phyloP scores from a whole-genome alignment of 1,140 invertebrate species.

The Dreissena polymorpha region DNA sequence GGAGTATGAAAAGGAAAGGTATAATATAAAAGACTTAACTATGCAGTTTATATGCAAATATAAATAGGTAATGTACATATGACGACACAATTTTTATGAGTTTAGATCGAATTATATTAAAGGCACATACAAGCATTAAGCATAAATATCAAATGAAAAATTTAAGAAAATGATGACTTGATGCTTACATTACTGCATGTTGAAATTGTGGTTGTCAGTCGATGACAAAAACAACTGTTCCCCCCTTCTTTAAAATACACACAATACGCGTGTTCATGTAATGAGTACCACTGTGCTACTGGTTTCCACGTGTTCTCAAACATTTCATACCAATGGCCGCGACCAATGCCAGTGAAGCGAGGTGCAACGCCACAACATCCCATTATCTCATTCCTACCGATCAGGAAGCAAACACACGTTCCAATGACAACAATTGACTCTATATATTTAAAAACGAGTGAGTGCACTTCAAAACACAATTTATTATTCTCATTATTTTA shows the following conservation, averaged over 20 bases:
- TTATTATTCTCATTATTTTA: too few species aligned
- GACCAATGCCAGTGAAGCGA: constrained; percentile 88
- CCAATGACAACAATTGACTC: not conserved
- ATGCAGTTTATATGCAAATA: too few species aligned
- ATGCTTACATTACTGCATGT: constrained; percentile 28
- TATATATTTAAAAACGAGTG: too few species aligned
- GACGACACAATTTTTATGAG: too few species aligned
- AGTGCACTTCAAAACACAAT: too few species aligned
- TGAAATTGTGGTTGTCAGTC: constrained; percentile 64
- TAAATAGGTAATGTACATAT: too few species aligned
- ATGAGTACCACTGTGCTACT: constrained; percentile 91
- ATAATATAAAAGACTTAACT: too few species aligned
- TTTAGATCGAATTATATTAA: too few species aligned
- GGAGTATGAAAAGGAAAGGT: too few species aligned
- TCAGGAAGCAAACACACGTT: constrained; percentile 80
- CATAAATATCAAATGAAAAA: too few species aligned
- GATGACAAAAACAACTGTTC: constrained; percentile 66
- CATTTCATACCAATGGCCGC: constrained; percentile 95
- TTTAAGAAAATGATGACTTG: not conserved
- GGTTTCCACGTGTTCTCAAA: constrained; percentile 91
- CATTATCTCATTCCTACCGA: constrained; percentile 92
- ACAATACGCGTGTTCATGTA: constrained; percentile 82
- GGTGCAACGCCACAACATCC: constrained; percentile 91
- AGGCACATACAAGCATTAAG: too few species aligned
- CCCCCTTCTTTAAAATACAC: constrained; percentile 55